Conservation (phyloP, 2,888 invertebrate genomes). For the Amphiduros pacificus region DNA sequence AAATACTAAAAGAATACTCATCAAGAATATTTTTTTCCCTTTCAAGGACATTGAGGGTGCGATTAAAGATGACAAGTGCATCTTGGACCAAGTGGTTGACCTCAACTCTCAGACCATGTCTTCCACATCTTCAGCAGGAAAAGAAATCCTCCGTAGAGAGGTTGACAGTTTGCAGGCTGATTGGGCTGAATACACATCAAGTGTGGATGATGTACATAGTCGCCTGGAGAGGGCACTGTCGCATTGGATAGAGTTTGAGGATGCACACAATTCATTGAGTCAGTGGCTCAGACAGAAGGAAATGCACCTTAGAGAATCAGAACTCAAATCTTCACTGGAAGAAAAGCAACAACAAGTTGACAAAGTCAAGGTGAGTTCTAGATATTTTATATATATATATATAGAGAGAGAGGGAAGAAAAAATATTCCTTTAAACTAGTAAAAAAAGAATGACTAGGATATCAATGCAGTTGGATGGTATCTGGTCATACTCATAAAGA, state of each 20-base stretch:
- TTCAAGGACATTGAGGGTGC: no score
- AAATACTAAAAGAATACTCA: no score
- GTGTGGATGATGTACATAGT: constrained; percentile 38
- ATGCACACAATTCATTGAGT: constrained; percentile 80
- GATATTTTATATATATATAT: no score
- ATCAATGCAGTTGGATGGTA: no score
- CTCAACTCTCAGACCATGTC: constrained; percentile 13
- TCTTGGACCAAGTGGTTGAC: constrained; percentile 52
- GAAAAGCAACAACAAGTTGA: constrained; percentile 44
- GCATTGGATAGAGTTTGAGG: constrained; percentile 91
- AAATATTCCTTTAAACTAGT: no score
- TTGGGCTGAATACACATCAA: constrained; percentile 67
- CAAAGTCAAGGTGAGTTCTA: constrained; percentile 55
- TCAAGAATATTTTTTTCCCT: no score
- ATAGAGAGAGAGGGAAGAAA: no score
- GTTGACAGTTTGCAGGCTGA: constrained; percentile 87
- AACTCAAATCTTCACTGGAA: constrained; percentile 47
- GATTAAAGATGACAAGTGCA: constrained; percentile 75
- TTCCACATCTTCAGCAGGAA: constrained; percentile 23
- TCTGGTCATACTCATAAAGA: no score
- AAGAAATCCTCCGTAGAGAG: constrained; percentile 67
- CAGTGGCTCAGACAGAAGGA: constrained; percentile 88
- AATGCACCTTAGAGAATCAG: constrained; percentile 69
- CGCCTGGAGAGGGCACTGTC: constrained; percentile 78
- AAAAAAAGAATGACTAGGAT: no score